A percentile compares a stretch with the other conserved stretches of the same genome.
Conservation (phyloP, 2,888 invertebrate genomes). For the Papilio gigon region DNA sequence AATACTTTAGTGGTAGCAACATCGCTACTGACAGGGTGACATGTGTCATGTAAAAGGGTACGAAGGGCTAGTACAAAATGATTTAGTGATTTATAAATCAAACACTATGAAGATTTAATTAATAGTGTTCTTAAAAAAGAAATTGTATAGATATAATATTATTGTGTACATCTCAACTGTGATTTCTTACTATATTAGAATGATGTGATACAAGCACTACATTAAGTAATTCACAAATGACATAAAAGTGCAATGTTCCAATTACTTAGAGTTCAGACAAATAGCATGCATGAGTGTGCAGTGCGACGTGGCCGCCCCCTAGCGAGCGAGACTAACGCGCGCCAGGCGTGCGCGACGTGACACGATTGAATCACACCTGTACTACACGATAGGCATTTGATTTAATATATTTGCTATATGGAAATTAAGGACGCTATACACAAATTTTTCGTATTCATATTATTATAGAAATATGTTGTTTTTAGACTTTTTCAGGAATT, state of each 20-base stretch:
- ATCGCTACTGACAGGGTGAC: slow-evolving; percentile 11
- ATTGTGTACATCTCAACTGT: background rate
- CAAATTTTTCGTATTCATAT: no score
- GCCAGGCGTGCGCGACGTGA: slow-evolving; percentile 63
- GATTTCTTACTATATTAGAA: background rate
- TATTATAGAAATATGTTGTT: no score
- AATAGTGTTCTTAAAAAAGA: no score
- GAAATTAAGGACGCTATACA: no score
- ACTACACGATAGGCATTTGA: slow-evolving; percentile 12
- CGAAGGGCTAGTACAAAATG: background rate
- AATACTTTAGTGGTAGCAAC: slow-evolving; percentile 17
- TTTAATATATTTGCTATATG: background rate
- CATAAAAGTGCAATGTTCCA: slow-evolving; percentile 39
- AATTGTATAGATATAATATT: no score
- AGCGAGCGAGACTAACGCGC: slow-evolving; percentile 61
- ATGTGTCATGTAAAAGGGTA: background rate
- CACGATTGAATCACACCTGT: slow-evolving; percentile 49
- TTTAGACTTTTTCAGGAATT: no score
- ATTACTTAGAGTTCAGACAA: slow-evolving; percentile 43
- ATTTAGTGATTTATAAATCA: no score
- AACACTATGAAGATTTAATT: no score
- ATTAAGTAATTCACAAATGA: slow-evolving; percentile 34
- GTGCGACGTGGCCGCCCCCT: slow-evolving; percentile 58
- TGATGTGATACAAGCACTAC: background rate
- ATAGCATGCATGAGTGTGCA: slow-evolving; percentile 60